Base-by-base conservation (phyloP, 2,113 vertebrate species). In the Edolisoma coerulescens region DNA sequence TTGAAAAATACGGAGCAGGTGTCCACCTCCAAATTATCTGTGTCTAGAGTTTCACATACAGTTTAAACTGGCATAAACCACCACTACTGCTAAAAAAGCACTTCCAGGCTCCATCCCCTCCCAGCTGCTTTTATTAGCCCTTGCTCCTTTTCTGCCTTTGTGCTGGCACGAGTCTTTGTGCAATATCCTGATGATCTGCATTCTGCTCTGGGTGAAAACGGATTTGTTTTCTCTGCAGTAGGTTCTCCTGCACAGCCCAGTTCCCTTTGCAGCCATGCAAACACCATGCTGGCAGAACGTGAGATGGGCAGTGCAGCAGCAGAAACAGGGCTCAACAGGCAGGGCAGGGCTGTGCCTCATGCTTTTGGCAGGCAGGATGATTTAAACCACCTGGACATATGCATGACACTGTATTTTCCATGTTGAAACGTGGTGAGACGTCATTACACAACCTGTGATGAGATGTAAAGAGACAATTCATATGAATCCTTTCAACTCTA, bases 361-460 rank as follows among this genome's bases (percentile, higher is more conserved):
- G 76, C 44, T 84, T 80, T 95, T 76, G 92, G 93, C 93, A 93
- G 64, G 42, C 39, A 77, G 63, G 42, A 73, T 61, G 24, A 81
- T 84, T 92, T 84, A 84, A 93, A 78, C 35, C 1, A 10, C 71
- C 47, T 78, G 68, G 64, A 86, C 2, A 9, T 44, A 59, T 2
- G 11, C 67, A 80, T 88, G 64, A 89, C 76, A 93, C 64, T 67
- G 1, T 67, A 77, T 95, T 95, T 96, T 95, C 89, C 80, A 71
- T 84, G 89, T 47, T 77, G 82, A 87, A 95, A 91, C 18, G 17
- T 1, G 3, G 56, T 35, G 42, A 90, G 89, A 89, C 0, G 2
- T 77, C 78, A 83, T 30, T 69, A 45, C 91, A 85, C 45, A 28
- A 57, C 75, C 70, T 33, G 54, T 17, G 49, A 67, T 32, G 59